Percentiles rank a stretch among this genome's conserved stretches.
These are phyloP conservation scores for Lampris incognitus DNA, from an alignment of 2,113 vertebrate genomes.

Conservation along the genomic window DNA sequence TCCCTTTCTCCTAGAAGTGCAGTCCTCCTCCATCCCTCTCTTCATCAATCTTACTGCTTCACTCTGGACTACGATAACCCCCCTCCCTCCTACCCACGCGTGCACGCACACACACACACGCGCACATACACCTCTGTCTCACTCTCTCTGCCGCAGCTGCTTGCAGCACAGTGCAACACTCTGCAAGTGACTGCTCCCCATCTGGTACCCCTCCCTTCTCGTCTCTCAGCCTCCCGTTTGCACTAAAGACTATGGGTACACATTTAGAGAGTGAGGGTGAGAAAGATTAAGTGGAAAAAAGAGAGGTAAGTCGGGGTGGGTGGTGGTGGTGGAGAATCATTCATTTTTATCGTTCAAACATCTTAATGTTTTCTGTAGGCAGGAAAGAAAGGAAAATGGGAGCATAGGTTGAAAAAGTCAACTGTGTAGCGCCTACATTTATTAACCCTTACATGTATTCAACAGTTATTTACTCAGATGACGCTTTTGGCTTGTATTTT, in stretches of 20 bases:
- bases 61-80: conserved; percentile 24
- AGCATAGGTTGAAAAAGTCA: conserved; percentile 16
- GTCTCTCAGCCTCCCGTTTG: conserved; percentile 36
- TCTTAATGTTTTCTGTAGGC: conserved; percentile 46
- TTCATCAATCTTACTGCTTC: conserved; percentile 68
- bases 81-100: conserved; percentile 2
- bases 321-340: conserved; percentile 13
- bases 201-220: conserved; percentile 43
- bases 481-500: conserved; percentile 19
- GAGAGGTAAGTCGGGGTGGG: conserved; percentile 18
- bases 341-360: conserved; percentile 50
- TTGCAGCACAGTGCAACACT: conserved; percentile 60
- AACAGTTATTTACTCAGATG: conserved; percentile 29
- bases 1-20: conserved; percentile 25
- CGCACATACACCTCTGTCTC: conserved; percentile 26
- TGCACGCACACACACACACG: background rate
- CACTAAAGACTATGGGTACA: conserved; percentile 40
- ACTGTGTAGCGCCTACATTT: conserved; percentile 20
- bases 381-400: conserved; percentile 29
- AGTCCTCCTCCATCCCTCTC: conserved; percentile 58
- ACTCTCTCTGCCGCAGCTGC: conserved; percentile 58
- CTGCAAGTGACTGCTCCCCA: conserved; percentile 61
- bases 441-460: conserved; percentile 24
- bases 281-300: conserved; percentile 58
- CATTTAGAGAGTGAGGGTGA: conserved; percentile 30